Percentiles rank a stretch among this genome's conserved stretches.
Evolutionary conservation across 2,797 vertebrate genomes (phyloP).

Genomic region (Helicolenus hilgendorfi): DNA sequence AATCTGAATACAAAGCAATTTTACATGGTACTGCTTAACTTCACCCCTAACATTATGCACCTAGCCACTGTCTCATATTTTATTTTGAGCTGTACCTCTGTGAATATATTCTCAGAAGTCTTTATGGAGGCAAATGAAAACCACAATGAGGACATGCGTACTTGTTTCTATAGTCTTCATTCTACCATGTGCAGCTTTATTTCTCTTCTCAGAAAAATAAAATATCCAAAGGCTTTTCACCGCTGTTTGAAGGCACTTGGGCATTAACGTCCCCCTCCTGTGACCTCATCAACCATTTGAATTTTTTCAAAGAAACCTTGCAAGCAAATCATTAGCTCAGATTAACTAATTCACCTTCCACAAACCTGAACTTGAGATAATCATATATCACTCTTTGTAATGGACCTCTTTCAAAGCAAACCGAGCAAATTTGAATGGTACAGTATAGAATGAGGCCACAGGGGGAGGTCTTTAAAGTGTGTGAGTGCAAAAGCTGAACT

Average conservation of each 20-base stretch:
- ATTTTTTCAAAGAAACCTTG: slow-evolving; percentile 9
- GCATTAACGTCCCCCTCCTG: neutral
- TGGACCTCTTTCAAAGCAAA: slow-evolving; percentile 49
- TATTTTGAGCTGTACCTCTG: neutral
- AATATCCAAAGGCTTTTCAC: neutral
- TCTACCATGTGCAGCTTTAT: neutral
- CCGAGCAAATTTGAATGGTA: slow-evolving; percentile 51
- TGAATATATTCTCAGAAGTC: neutral
- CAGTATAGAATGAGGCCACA: slow-evolving; percentile 31
- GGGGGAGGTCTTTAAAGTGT: slow-evolving; percentile 53
- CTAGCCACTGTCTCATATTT: neutral
- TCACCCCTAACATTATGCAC: neutral
- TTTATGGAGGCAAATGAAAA: neutral
- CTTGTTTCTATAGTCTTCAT: neutral
- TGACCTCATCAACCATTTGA: slow-evolving; percentile 21
- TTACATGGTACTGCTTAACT: neutral
- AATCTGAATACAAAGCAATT: neutral
- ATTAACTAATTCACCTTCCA: slow-evolving; percentile 30
- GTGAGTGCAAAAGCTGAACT: slow-evolving; percentile 42
- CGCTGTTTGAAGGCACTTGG: neutral
- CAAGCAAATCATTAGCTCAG: slow-evolving; percentile 21
- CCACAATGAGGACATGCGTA: neutral
- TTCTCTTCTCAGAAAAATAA: neutral
- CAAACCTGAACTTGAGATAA: slow-evolving; percentile 50
- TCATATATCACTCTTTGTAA: slow-evolving; percentile 52